Evolutionary conservation across 2,113 vertebrate genomes (phyloP).

Genomic region (Petromus typicus): DNA sequence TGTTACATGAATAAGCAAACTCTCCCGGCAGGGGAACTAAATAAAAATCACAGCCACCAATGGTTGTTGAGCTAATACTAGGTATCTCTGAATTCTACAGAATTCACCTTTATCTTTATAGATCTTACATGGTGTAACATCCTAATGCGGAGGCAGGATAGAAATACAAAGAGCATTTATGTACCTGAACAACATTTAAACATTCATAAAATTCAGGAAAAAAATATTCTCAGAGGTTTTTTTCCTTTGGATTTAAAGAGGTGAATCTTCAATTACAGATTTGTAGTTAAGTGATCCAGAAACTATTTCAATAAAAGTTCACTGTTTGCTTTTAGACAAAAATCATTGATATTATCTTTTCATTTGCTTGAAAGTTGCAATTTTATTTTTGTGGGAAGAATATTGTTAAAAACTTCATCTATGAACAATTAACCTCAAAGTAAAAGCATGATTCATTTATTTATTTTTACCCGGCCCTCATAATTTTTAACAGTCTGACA

Average conservation of each 20-base stretch:
- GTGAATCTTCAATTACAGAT: not conserved
- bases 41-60: not conserved
- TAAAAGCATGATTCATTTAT: too few species aligned
- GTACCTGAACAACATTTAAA: not conserved
- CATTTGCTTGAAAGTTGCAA: not conserved
- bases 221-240: too few species aligned
- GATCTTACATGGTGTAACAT: not conserved
- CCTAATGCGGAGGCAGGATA: accelerated
- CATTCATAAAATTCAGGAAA: not conserved
- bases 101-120: not conserved
- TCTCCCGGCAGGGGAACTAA: not conserved
- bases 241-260: not conserved
- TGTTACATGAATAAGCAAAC: not conserved
- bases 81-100: not conserved
- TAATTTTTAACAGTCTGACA: not conserved
- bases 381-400: not conserved
- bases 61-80: not conserved
- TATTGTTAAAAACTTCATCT: not conserved
- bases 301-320: not conserved
- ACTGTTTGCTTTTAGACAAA: not conserved
- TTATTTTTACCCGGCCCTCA: not conserved
- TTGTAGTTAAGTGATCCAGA: not conserved
- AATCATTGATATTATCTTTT: not conserved
- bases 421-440: not conserved
- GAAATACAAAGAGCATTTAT: not conserved